Evolutionary conservation across 2,113 vertebrate species (phyloP).

Genomic region (Leucopsar rothschildi): DNA sequence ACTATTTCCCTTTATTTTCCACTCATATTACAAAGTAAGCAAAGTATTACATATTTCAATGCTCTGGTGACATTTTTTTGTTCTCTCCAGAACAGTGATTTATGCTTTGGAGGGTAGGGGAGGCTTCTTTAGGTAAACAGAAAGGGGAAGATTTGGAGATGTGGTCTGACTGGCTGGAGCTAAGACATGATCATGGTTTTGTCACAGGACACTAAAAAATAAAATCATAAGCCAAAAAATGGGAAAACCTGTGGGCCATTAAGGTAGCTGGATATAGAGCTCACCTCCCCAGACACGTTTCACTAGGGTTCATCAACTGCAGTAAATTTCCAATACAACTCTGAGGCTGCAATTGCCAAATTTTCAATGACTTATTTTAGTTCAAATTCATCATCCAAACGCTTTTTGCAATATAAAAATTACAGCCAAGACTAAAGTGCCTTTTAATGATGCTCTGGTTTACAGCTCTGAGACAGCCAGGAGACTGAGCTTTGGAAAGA

Average conservation of each 20-base stretch:
- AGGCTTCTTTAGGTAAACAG: neutral
- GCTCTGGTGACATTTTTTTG: neutral
- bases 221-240: neutral
- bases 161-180: neutral
- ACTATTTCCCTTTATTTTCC: neutral
- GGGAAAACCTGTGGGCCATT: neutral
- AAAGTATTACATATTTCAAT: neutral
- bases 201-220: neutral
- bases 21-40: neutral
- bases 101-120: neutral
- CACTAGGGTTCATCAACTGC: neutral
- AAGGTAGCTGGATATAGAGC: neutral
- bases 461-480: slow-evolving; percentile 1
- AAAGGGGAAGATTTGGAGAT: neutral
- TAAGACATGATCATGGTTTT: neutral
- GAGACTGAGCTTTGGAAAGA: neutral
- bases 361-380: slow-evolving; percentile 25
- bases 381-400: slow-evolving; percentile 4
- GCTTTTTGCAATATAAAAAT: slow-evolving; percentile 17
- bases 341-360: neutral
- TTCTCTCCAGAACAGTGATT: neutral
- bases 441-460: slow-evolving; percentile 32
- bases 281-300: neutral
- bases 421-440: slow-evolving; percentile 28
- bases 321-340: neutral